Percentiles rank a stretch among this genome's conserved stretches.
Conservation (phyloP, 2,888 invertebrate genomes). For the Fragum whitleyi region DNA sequence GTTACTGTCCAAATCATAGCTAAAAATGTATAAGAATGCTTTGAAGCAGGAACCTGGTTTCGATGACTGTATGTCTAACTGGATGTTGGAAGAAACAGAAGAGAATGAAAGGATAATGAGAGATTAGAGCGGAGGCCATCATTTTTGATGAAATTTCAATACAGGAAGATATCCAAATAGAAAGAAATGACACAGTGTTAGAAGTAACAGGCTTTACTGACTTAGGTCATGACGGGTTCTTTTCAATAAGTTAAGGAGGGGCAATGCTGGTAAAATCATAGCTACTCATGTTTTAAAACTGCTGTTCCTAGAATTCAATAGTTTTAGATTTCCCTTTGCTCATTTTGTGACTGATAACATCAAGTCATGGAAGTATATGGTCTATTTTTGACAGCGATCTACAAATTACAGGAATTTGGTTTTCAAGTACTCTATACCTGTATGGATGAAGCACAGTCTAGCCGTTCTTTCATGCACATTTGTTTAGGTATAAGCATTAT, state of each 20-base stretch:
- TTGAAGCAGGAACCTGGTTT: conserved; percentile 22
- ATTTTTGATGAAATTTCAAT: conserved; percentile 31
- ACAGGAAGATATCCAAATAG: conserved; percentile 8
- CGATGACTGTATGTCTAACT: conserved; percentile 11
- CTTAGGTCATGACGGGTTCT: conserved; percentile 27
- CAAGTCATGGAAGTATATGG: conserved; percentile 37
- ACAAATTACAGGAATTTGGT: conserved; percentile 29
- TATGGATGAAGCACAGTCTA: conserved; percentile 55
- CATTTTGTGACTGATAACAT: conserved; percentile 39
- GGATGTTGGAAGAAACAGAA: conserved; percentile 16
- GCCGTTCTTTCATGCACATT: conserved; percentile 33
- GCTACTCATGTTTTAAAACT: conserved; percentile 52
- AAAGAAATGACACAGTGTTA: conserved; percentile 7
- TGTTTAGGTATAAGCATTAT: conserved; percentile 20
- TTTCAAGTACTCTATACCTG: conserved; percentile 47
- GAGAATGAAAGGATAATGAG: neutral
- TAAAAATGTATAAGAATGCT: conserved; percentile 5
- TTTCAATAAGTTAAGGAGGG: neutral
- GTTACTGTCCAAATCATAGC: conserved; percentile 3
- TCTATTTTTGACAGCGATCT: conserved; percentile 43
- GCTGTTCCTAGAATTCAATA: conserved; percentile 46
- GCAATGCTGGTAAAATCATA: conserved; percentile 19
- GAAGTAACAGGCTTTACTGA: conserved; percentile 41
- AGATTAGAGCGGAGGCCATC: neutral
- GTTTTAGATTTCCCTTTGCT: conserved; percentile 57